These are phyloP conservation scores for Saccostrea cuccullata DNA, from an alignment of 1,140 invertebrate species.

Conservation along the genomic window DNA sequence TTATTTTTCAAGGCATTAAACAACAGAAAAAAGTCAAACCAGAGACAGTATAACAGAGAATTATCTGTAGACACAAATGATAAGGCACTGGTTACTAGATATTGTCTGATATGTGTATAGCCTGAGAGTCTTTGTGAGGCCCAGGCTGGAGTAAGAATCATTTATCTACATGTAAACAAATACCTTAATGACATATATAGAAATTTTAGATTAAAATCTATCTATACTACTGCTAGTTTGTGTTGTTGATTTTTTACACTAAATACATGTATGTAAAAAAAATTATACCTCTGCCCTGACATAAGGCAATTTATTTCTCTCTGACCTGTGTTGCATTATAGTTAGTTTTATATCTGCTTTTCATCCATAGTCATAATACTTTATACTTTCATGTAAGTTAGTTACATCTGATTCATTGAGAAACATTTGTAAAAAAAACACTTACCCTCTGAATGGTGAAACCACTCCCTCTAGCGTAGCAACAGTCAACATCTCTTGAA, in stretches of 20 bases:
- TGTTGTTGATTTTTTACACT: background rate
- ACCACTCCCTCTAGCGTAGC: too few relatives aligned
- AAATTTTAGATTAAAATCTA: constrained; percentile 34
- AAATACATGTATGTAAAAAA: background rate
- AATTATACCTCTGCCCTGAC: too few relatives aligned
- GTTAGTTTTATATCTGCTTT: too few relatives aligned
- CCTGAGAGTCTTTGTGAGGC: background rate
- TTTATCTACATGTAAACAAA: constrained; percentile 13
- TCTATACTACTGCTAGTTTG: background rate
- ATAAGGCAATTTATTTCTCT: too few relatives aligned
- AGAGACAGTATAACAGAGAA: background rate
- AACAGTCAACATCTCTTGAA: too few relatives aligned
- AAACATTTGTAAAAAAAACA: too few relatives aligned
- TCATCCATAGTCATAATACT: too few relatives aligned
- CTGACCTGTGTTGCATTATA: too few relatives aligned
- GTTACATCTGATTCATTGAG: too few relatives aligned
- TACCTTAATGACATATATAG: constrained; percentile 27
- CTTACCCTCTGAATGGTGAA: too few relatives aligned
- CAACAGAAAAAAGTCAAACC: background rate
- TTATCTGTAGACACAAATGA: background rate
- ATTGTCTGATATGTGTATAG: background rate
- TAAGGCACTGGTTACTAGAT: background rate
- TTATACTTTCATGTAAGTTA: too few relatives aligned
- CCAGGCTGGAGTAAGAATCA: background rate
- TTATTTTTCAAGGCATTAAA: background rate